Evolutionary conservation across 2,113 vertebrate genomes (phyloP).

Genomic region (Prionailurus bengalensis): DNA sequence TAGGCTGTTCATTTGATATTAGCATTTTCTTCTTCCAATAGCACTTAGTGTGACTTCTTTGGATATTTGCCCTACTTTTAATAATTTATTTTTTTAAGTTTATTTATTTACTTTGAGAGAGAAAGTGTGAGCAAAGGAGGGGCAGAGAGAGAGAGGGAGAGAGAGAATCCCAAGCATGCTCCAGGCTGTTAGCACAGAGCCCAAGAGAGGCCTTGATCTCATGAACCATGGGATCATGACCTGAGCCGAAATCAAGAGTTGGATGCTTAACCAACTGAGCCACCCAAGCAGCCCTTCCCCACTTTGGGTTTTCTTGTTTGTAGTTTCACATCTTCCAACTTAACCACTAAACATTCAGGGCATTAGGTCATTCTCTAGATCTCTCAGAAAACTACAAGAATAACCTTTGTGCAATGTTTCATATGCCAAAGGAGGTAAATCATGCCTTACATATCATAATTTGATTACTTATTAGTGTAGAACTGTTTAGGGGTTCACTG

Average conservation of each 20-base stretch:
- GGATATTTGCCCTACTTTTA: not conserved
- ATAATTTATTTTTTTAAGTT: too few relatives aligned
- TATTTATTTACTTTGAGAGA: too few relatives aligned
- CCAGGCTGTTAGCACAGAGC: too few relatives aligned
- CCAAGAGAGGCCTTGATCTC: too few relatives aligned
- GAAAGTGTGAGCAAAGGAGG: too few relatives aligned
- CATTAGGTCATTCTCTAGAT: not conserved
- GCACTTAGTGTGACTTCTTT: not conserved
- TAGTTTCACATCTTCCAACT: not conserved
- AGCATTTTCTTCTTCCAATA: slow-evolving; percentile 1
- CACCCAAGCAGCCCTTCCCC: not conserved
- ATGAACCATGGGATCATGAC: too few relatives aligned
- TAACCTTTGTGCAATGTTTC: not conserved
- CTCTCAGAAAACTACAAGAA: not conserved
- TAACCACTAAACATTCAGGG: not conserved
- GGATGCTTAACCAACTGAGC: too few relatives aligned
- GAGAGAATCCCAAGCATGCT: too few relatives aligned
- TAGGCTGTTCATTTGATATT: not conserved
- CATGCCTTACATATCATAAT: not conserved
- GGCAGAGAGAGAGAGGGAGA: too few relatives aligned
- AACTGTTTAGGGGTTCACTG: not conserved
- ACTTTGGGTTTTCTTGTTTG: slow-evolving; percentile 42
- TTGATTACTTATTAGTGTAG: not conserved
- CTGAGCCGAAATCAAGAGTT: too few relatives aligned
- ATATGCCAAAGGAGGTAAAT: not conserved